A percentile compares a stretch with the other conserved stretches of the same genome.
phyloP scores from a whole-genome alignment of 2,113 vertebrate genomes.

The Ginglymostoma cirratum region DNA sequence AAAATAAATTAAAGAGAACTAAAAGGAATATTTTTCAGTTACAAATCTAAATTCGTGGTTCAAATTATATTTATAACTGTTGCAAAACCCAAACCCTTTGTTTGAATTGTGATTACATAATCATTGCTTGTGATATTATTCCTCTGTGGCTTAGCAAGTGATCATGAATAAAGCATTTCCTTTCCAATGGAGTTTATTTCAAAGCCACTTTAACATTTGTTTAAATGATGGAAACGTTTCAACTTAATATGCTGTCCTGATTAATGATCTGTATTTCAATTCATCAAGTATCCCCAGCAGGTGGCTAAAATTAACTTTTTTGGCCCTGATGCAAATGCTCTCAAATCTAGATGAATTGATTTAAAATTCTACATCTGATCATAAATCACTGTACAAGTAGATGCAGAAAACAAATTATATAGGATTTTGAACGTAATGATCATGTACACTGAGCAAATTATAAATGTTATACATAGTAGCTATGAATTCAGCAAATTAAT shows the following conservation, averaged over 20 bases:
- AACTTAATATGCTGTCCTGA: not conserved
- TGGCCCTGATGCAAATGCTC: not conserved
- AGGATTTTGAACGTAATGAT: not conserved
- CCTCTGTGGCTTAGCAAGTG: not conserved
- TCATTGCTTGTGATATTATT: not conserved
- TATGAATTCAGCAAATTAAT: not conserved
- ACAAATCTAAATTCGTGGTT: not conserved
- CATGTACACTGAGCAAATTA: not conserved
- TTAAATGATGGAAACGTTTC: not conserved
- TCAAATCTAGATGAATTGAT: conserved; percentile 4
- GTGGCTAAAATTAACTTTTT: conserved; percentile 19
- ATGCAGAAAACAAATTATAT: not conserved
- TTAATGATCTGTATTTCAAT: conserved; percentile 10
- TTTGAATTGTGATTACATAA: not conserved
- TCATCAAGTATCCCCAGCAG: not conserved
- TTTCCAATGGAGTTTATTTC: not conserved
- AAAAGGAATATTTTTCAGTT: not conserved
- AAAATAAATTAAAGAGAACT: not conserved
- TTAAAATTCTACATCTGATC: conserved; percentile 23
- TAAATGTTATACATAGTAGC: not conserved
- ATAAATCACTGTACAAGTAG: not conserved
- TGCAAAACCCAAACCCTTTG: not conserved
- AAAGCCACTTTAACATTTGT: not conserved
- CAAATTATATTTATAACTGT: not conserved
- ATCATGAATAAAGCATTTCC: not conserved